phyloP scores from a whole-genome alignment of 2,113 vertebrate species.

The Micromys minutus region DNA sequence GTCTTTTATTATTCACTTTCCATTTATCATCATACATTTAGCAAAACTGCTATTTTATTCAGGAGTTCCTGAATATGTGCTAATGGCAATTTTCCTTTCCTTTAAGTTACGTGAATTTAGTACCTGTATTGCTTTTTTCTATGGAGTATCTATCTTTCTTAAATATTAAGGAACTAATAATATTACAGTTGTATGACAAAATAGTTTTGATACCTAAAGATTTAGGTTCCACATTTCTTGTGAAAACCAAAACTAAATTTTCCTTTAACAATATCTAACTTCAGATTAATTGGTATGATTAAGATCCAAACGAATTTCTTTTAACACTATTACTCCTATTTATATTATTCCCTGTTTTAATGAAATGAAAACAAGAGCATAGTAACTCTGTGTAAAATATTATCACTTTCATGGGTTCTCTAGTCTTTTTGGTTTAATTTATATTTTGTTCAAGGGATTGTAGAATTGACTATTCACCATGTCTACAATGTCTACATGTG shows the following conservation, averaged over 20 bases:
- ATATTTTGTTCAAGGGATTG: neutral
- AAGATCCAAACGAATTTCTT: neutral
- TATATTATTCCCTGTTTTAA: neutral
- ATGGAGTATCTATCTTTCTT: neutral
- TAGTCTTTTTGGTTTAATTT: neutral
- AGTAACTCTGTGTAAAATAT: neutral
- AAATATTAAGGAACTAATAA: neutral
- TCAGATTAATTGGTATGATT: neutral
- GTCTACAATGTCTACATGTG: neutral
- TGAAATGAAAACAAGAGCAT: neutral
- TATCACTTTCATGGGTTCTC: neutral
- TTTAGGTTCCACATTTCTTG: neutral
- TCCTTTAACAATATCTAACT: neutral
- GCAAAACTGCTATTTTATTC: neutral
- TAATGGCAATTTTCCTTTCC: neutral
- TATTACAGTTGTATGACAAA: neutral
- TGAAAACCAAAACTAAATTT: neutral
- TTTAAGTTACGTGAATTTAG: neutral
- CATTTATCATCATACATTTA: neutral
- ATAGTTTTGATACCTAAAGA: neutral
- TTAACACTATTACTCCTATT: neutral
- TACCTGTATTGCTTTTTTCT: neutral
- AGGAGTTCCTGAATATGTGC: neutral
- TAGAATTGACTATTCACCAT: neutral
- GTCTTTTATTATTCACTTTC: neutral